Base-by-base conservation (phyloP, 2,888 invertebrate species). In the Heteromyza rotundicornis region DNA sequence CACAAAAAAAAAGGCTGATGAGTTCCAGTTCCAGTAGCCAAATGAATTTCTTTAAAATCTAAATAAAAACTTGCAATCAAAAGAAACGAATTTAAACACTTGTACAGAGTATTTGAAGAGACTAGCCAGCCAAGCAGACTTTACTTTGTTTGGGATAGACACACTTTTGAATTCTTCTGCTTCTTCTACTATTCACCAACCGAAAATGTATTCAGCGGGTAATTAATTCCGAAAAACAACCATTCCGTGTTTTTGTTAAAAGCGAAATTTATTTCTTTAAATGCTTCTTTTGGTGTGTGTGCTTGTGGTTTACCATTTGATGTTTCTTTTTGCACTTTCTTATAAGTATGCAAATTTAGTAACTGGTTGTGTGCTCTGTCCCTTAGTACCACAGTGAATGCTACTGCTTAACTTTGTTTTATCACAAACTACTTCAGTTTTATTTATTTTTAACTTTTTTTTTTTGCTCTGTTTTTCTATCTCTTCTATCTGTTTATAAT, bases 141-240 rank as follows among this genome's bases (percentile, higher is more conserved):
- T 10, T 3, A 40, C 40, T 40, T 40, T n/a, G n/a, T n/a, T n/a
- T 40, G 8, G 40, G 40, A 40, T n/a, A 7, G n/a, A 7, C 40
- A 40, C 16, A n/a, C n/a, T 40, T 40, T n/a, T 40, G 40, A 40
- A 40, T 10, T 40, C 16, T n/a, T n/a, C n/a, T n/a, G 16, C 27
- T 14, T 22, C 23, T 40, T 61, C 59, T 16, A 53, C 20, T 14
- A 24, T n/a, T n/a, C n/a, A n/a, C n/a, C n/a, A 7, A 54, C 57
- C 64, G 64, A 70, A 23, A 59, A 79, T 79, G 79, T 79, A 79
- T 74, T 77, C 80, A 62, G 79, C 80, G 70, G 79, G 79, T 79
- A 79, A 80, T 73, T 78, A 80, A 65, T 61, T 49, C 56, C 17
- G 23, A 40, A 50, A 56, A 56, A 60, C 44, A 36, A 53, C 14